Evolutionary conservation across 2,888 invertebrate genomes (phyloP), one percentile per base, ranked within the genome.

Genomic region (Tenthredo amoena): DNA sequence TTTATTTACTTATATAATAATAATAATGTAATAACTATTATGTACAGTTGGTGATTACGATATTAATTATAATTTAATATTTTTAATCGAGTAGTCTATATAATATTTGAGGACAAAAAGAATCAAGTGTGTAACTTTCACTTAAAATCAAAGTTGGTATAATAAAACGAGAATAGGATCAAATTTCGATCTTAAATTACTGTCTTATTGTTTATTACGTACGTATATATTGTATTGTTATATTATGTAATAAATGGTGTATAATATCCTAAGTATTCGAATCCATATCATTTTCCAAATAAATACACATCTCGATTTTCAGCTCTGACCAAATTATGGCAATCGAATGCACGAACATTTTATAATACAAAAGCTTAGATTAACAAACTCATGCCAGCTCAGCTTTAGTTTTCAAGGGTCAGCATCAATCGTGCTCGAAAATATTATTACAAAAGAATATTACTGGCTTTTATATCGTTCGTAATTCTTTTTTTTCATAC

Each of bases 11-110:
- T 68, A 31, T 81, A 81, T 81, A 18, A 81, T 81, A 62, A 40
- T 50, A 72, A 74, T 83, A 83, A 68, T 85, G 50, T 68, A 81
- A 81, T 85, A 58, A 86, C 81, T 81, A 74, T 55, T 84, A 86
- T 86, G 40, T 86, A 86, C 85, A 86, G 68, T 76, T 6, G 31
- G 26, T 82, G 58, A 85, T 72, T 68, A 77, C 84, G 77, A 84
- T 86, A 74, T 76, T 68, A 43, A 74, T 58, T 43, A 81, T 81
- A 81, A 40, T 58, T 18, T 40, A 81, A 65, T 50, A 76, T 76
- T n/a, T 81, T 40, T 43, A 21, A 50, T 58, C 47, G 34, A 34
- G 6, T 68, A 68, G 34, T 62, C 40, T 5, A 15, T 43, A 47
- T 26, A 68, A 21, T 81, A 37, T 81, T 15, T 40, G 62, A 1